phyloP scores from a whole-genome alignment of 2,888 invertebrate species.

The Julus scanicus region DNA sequence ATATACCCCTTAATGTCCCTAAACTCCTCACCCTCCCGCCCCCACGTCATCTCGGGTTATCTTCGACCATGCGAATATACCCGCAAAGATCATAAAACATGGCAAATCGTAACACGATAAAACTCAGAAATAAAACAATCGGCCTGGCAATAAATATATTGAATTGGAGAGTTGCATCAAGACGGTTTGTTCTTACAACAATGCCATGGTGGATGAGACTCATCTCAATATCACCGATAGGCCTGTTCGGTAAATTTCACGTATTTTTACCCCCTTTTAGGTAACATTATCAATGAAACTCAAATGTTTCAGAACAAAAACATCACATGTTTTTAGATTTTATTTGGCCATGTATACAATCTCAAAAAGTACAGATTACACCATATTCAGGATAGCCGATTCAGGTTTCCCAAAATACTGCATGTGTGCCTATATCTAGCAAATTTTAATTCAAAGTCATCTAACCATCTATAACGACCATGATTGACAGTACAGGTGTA shows the following conservation, averaged over 20 bases:
- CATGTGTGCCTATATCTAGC: no score
- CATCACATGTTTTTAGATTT: no score
- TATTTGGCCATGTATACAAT: no score
- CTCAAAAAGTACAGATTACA: no score
- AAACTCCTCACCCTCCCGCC: background rate
- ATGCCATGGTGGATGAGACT: background rate
- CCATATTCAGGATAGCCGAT: no score
- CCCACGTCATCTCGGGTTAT: background rate
- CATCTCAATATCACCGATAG: slow-evolving; percentile 8
- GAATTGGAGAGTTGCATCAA: slow-evolving; percentile 12
- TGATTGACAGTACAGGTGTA: no score
- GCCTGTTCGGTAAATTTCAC: background rate
- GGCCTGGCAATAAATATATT: background rate
- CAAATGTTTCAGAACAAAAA: no score
- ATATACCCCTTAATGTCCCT: background rate
- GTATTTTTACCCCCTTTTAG: no score
- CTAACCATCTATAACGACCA: no score
- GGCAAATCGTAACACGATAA: slow-evolving; percentile 7
- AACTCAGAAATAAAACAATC: slow-evolving; percentile 23
- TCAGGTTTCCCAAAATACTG: no score
- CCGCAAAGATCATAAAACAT: background rate
- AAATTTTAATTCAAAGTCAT: no score
- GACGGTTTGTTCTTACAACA: slow-evolving; percentile 36
- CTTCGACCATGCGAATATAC: background rate
- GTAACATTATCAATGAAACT: no score